Percentiles rank a stretch among this genome's conserved stretches.
phyloP scores from a whole-genome alignment of 2,888 invertebrate genomes.

The Mimumesa dahlbomi region DNA sequence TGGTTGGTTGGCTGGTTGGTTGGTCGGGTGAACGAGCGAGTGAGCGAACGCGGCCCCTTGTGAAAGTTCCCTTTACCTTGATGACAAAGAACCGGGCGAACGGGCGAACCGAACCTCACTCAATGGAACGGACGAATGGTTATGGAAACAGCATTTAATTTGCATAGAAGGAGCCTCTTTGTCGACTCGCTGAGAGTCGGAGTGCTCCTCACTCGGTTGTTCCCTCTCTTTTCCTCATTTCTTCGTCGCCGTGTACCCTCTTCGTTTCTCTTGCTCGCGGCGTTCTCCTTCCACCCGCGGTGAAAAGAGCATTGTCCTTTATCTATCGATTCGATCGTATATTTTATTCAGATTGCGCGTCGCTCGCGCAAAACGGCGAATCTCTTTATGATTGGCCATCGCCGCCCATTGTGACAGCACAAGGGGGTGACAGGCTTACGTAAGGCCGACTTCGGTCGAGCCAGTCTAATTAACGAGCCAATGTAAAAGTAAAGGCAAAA shows the following conservation, averaged over 20 bases:
- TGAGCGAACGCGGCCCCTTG: slow-evolving; percentile 69
- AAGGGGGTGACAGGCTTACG: slow-evolving; percentile 54
- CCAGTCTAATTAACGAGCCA: slow-evolving; percentile 45
- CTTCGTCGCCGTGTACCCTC: slow-evolving; percentile 31
- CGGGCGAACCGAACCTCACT: slow-evolving; percentile 77
- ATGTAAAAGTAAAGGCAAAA: slow-evolving; percentile 34
- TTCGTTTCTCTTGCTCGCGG: slow-evolving; percentile 9
- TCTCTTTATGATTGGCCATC: slow-evolving; percentile 79
- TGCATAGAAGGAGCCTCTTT: slow-evolving; percentile 80
- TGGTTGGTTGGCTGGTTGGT: slow-evolving; percentile 51
- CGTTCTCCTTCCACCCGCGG: slow-evolving; percentile 65
- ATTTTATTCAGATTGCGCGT: slow-evolving; percentile 79
- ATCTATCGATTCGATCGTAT: slow-evolving; percentile 80
- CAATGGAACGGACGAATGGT: slow-evolving; percentile 80
- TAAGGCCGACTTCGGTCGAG: slow-evolving; percentile 43
- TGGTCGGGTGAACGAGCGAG: slow-evolving; percentile 54
- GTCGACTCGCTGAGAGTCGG: slow-evolving; percentile 72
- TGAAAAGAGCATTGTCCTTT: slow-evolving; percentile 80
- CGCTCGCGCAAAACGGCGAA: slow-evolving; percentile 72
- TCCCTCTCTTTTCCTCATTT: slow-evolving; percentile 48
- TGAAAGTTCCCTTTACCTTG: slow-evolving; percentile 79
- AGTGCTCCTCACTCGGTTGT: slow-evolving; percentile 54
- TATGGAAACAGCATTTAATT: slow-evolving; percentile 81
- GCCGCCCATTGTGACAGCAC: slow-evolving; percentile 67
- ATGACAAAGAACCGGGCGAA: slow-evolving; percentile 78